Evolutionary conservation across 2,113 vertebrate species (phyloP).

Genomic region (Fregetta grallaria): DNA sequence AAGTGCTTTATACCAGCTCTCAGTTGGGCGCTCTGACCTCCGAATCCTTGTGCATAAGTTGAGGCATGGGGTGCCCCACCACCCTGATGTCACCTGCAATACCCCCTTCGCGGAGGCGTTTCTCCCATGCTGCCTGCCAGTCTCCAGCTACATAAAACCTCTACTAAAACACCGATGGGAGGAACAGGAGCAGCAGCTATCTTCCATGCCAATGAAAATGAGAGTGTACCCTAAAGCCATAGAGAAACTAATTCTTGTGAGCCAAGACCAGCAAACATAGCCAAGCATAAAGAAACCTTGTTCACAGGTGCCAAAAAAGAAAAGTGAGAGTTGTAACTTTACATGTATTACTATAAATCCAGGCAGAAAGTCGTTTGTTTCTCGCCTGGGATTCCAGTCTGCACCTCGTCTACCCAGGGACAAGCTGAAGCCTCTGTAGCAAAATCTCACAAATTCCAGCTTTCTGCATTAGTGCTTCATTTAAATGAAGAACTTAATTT

Average conservation of each 20-base stretch:
- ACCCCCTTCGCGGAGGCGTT: fast-evolving
- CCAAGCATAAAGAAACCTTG: not conserved
- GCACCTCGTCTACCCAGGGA: not conserved
- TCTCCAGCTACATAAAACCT: not conserved
- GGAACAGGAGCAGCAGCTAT: not conserved
- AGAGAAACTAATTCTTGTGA: not conserved
- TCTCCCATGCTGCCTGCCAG: not conserved
- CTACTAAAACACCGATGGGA: fast-evolving
- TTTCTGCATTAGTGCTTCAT: not conserved
- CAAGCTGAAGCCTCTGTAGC: not conserved
- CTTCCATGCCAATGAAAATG: not conserved
- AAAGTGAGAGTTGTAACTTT: not conserved
- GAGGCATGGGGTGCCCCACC: not conserved
- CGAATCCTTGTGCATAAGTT: not conserved
- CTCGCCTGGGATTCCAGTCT: not conserved
- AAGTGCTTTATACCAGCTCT: not conserved
- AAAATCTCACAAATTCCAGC: not conserved
- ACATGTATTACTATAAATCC: not conserved
- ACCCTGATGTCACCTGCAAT: not conserved
- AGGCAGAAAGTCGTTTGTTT: not conserved
- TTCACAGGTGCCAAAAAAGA: not conserved
- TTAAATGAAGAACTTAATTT: not conserved
- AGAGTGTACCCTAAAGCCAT: not conserved
- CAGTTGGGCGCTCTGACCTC: fast-evolving
- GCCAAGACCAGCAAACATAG: not conserved